Evolutionary conservation across 2,797 vertebrate species (phyloP), one percentile per base, ranked within the genome.

Genomic region (Erpetoichthys calabaricus): DNA sequence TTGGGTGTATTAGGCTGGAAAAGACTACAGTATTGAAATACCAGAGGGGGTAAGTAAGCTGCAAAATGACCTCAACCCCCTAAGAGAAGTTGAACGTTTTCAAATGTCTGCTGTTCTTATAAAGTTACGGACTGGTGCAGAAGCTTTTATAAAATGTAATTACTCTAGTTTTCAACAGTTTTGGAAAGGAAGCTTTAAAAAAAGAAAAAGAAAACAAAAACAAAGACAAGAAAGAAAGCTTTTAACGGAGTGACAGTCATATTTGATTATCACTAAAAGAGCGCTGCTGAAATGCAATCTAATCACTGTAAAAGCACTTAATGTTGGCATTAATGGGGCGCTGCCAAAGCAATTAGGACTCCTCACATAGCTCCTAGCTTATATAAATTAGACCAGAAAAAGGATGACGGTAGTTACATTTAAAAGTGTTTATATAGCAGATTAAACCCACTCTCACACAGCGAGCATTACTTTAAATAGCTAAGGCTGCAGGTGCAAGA

Each of bases 311-410:
- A 79, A 81, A 71, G 76, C 77, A 70, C 73, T 72, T 79, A 72
- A 68, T 67, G 66, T 69, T 70, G 65, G 75, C 45, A 79, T 82
- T 81, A 72, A 75, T 70, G 70, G 71, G 79, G 70, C n/a, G 45
- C 68, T 64, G 71, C 72, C 77, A 81, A 78, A 78, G 72, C 74
- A 77, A 81, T 85, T 84, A 83, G 77, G 67, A 63, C 67, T 73
- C 68, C 68, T 66, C 67, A 67, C 64, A 72, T 70, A 64, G 70
- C 74, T 74, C 60, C 68, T 7, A 56, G 73, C 65, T 57, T 7
- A 65, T 50, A 66, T 59, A 64, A 67, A 64, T 63, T 54, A 64
- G 67, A 68, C 70, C 50, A 66, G 68, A 41, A 63, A 62, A 60
- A 61, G 57, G 58, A 49, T 7, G 41, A 44, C 45, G 52, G 55